Conservation (phyloP, 2,113 vertebrate species). For the Formicarius rufipectus region DNA sequence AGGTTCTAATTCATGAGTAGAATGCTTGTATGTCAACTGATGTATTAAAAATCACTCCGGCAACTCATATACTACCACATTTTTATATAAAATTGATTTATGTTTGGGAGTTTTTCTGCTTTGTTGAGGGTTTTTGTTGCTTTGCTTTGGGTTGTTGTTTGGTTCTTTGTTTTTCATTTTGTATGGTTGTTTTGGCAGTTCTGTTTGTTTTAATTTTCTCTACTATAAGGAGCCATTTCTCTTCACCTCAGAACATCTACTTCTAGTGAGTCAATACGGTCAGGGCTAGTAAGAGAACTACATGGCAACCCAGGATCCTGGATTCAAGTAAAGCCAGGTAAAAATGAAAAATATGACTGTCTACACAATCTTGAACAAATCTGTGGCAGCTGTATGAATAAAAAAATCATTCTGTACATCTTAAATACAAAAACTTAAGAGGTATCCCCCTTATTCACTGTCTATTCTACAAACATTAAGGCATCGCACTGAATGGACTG, state of each 20-base stretch:
- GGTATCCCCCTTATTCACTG: not conserved
- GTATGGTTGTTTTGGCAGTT: fast-evolving
- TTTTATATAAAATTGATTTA: not conserved
- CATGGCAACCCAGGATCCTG: not conserved
- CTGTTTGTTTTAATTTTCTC: not conserved
- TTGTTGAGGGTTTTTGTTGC: not conserved
- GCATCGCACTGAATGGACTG: not conserved
- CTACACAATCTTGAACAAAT: not conserved
- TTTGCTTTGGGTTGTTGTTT: not conserved
- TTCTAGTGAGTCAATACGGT: not conserved
- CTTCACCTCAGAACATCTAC: not conserved
- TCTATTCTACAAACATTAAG: not conserved
- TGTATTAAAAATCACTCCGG: not conserved
- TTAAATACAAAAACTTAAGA: not conserved
- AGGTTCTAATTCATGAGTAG: not conserved
- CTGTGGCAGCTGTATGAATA: not conserved
- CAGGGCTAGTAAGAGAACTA: not conserved
- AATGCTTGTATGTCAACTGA: not conserved
- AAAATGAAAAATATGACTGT: not conserved
- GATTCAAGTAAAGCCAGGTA: not conserved
- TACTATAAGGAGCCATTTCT: not conserved
- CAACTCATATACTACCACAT: not conserved
- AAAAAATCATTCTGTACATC: not conserved
- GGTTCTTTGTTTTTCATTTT: not conserved
- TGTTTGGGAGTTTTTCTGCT: not conserved